phyloP scores from a whole-genome alignment of 64 coral and sea anemone species.

The Stichodactyla mertensii region DNA sequence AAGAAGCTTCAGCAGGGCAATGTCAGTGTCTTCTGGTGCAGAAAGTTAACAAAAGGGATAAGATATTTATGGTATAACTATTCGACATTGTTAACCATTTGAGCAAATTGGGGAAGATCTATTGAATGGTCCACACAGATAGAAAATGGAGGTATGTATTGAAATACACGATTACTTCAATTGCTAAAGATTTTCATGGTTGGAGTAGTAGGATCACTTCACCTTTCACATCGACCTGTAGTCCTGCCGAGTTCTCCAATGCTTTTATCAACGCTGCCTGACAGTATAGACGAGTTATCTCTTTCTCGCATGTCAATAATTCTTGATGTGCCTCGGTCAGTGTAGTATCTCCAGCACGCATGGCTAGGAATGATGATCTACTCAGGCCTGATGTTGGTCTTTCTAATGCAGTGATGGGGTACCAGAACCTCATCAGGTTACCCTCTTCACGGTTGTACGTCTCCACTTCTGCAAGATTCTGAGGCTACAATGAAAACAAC shows the following conservation, averaged over 20 bases:
- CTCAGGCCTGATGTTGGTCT: conserved; percentile 38
- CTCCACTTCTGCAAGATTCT: conserved; percentile 78
- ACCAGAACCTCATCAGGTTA: conserved; percentile 87
- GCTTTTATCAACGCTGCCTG: conserved; percentile 36
- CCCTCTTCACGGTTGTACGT: conserved; percentile 94
- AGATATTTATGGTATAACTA: background rate
- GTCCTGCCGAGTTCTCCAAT: background rate
- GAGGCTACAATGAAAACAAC: background rate
- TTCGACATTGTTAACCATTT: background rate
- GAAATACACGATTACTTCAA: no score
- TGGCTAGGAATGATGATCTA: conserved; percentile 58
- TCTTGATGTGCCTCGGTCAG: conserved; percentile 49
- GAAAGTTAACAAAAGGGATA: background rate
- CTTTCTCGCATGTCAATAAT: conserved; percentile 61
- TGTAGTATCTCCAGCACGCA: conserved; percentile 59
- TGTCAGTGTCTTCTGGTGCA: background rate
- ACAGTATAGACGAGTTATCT: conserved; percentile 62
- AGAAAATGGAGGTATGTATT: no score
- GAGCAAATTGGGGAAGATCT: no score
- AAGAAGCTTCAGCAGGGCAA: background rate
- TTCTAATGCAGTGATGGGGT: conserved; percentile 75
- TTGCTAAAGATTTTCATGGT: no score
- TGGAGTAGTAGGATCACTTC: background rate
- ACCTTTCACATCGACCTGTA: background rate
- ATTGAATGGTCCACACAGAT: no score